phyloP scores from a whole-genome alignment of 2,888 invertebrate genomes.

The Sesamia inferens region DNA sequence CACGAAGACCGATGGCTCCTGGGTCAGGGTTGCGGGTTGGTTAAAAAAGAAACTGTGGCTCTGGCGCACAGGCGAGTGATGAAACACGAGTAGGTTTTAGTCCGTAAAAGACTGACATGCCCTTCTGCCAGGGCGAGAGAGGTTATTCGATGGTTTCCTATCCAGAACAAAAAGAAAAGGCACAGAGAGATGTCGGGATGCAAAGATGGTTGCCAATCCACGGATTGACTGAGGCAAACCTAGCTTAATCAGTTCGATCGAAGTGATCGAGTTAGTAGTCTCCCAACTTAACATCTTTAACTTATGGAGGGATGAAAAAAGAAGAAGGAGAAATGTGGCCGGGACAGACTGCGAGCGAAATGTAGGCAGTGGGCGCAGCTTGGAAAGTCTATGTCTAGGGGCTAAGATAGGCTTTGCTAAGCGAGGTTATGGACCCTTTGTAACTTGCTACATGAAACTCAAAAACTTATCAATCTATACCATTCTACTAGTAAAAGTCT shows the following conservation, averaged over 20 bases:
- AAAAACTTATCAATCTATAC: background rate
- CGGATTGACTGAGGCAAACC: background rate
- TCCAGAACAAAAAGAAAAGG: no score
- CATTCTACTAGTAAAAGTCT: conserved; percentile 14
- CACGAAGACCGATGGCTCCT: no score
- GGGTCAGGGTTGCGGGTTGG: no score
- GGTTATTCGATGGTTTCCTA: no score
- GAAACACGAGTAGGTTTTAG: no score
- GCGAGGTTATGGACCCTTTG: background rate
- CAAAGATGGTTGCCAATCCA: background rate
- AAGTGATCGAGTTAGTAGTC: background rate
- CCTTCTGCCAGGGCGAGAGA: no score
- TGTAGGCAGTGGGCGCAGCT: background rate
- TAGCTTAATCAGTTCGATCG: background rate
- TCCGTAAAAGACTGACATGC: no score
- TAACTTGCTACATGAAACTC: background rate
- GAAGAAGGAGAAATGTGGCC: background rate
- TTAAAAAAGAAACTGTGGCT: no score
- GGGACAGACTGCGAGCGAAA: background rate
- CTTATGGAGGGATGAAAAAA: background rate
- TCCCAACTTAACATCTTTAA: background rate
- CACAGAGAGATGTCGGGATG: background rate
- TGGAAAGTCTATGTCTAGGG: no score
- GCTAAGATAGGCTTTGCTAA: no score
- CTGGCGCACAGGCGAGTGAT: no score